Conservation (phyloP, 1,140 invertebrate species). For the Medauroidea extradentata region DNA sequence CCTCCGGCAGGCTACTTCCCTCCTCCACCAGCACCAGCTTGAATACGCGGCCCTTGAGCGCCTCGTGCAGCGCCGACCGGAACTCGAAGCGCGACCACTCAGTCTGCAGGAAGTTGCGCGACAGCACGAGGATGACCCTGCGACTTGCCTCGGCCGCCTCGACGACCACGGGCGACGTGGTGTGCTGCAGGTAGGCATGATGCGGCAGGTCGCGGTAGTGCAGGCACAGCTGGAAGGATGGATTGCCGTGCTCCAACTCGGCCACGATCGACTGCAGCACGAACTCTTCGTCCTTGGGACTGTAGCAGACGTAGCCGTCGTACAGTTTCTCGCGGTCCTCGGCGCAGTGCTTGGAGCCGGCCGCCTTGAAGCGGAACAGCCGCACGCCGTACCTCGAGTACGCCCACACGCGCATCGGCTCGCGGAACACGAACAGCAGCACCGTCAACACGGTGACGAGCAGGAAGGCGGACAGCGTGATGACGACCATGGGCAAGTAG, state of each 20-base stretch:
- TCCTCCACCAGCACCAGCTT: slow-evolving; percentile 85
- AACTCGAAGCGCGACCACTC: slow-evolving; percentile 84
- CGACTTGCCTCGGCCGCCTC: slow-evolving; percentile 83
- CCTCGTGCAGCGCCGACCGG: slow-evolving; percentile 77
- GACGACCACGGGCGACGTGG: slow-evolving; percentile 68
- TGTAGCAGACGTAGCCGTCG: slow-evolving; percentile 91
- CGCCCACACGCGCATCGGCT: slow-evolving; percentile 79
- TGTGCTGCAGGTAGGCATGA: slow-evolving; percentile 61
- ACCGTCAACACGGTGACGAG: slow-evolving; percentile 69
- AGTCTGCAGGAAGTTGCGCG: slow-evolving; percentile 78
- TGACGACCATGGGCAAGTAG: slow-evolving; percentile 78
- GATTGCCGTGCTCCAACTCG: slow-evolving; percentile 72
- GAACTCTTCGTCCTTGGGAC: slow-evolving; percentile 87
- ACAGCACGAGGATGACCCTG: slow-evolving; percentile 72
- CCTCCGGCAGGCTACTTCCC: slow-evolving; percentile 68
- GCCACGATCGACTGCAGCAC: slow-evolving; percentile 76
- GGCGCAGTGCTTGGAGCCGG: slow-evolving; percentile 46
- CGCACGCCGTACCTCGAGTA: slow-evolving; percentile 82
- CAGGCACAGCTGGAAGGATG: slow-evolving; percentile 76
- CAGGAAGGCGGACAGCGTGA: slow-evolving; percentile 63
- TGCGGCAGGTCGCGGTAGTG: slow-evolving; percentile 77
- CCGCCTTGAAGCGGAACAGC: slow-evolving; percentile 56
- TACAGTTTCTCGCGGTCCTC: slow-evolving; percentile 82
- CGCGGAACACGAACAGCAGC: slow-evolving; percentile 75
- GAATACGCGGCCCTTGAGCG: slow-evolving; percentile 73